These are phyloP conservation scores for Clivina fossor DNA, from an alignment of 2,888 invertebrate species.

Conservation along the genomic window DNA sequence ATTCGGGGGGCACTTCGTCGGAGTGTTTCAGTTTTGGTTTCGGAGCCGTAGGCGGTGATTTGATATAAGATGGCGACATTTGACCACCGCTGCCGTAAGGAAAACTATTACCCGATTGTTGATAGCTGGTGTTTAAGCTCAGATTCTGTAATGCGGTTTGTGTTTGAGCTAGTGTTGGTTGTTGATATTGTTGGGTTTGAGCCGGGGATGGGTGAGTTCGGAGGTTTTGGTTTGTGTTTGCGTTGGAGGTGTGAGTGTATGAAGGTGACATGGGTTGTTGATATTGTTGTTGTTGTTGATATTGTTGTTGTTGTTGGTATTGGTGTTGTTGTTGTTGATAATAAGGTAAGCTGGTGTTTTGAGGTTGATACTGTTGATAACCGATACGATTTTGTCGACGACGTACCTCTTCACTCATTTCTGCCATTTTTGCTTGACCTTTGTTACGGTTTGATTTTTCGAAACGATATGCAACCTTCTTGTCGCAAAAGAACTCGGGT, in stretches of 20 bases:
- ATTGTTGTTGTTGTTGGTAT: constrained; percentile 42
- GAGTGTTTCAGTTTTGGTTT: constrained; percentile 53
- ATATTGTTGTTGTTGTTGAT: no score
- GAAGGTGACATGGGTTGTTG: constrained; percentile 40
- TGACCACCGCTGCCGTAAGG: constrained; percentile 47
- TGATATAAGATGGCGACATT: constrained; percentile 53
- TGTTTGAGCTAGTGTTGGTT: constrained; percentile 40
- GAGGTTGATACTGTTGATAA: constrained; percentile 42
- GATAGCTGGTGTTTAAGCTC: constrained; percentile 24
- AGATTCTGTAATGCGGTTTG: constrained; percentile 31
- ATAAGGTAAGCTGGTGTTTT: constrained; percentile 45
- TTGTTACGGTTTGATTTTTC: constrained; percentile 44
- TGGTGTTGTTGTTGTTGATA: constrained; percentile 45
- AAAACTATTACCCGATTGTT: constrained; percentile 61
- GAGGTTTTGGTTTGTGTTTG: constrained; percentile 37
- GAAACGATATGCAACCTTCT: no score
- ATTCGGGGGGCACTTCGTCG: constrained; percentile 60
- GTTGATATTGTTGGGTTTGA: constrained; percentile 36
- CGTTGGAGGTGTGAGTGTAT: constrained; percentile 29
- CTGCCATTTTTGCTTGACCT: constrained; percentile 68
- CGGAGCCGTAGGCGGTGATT: constrained; percentile 59
- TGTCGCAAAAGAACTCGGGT: no score
- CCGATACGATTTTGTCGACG: constrained; percentile 57
- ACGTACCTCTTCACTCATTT: constrained; percentile 80
- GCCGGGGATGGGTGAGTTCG: constrained; percentile 41